Evolutionary conservation across 2,888 invertebrate genomes (phyloP).

Genomic region (Cerastoderma edule): DNA sequence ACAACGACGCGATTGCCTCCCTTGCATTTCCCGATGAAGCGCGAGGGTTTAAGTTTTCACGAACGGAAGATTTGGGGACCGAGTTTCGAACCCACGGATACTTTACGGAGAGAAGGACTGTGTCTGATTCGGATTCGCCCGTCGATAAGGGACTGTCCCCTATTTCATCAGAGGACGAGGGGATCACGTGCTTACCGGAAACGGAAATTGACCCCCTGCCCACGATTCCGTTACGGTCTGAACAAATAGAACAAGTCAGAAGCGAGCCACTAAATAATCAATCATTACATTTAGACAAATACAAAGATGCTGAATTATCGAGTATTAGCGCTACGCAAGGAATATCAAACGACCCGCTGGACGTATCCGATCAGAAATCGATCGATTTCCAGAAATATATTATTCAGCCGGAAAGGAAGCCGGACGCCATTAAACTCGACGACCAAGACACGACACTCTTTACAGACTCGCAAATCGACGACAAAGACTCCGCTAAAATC

Average conservation of each 20-base stretch:
- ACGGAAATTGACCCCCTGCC: no score
- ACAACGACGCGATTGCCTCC: slow-evolving; percentile 58
- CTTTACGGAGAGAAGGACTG: slow-evolving; percentile 59
- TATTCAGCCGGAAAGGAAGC: slow-evolving; percentile 47
- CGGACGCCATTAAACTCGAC: not conserved
- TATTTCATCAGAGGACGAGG: slow-evolving; percentile 57
- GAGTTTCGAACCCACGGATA: slow-evolving; percentile 57
- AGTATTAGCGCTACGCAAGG: no score
- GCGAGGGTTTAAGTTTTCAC: slow-evolving; percentile 61
- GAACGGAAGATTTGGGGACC: slow-evolving; percentile 62
- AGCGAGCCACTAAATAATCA: not conserved
- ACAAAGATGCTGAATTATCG: slow-evolving; percentile 19
- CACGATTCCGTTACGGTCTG: not conserved
- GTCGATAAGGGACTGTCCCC: slow-evolving; percentile 53
- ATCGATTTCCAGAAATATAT: slow-evolving; percentile 62
- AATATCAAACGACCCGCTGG: not conserved
- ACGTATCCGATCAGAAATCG: slow-evolving; percentile 4
- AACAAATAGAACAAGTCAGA: slow-evolving; percentile 1
- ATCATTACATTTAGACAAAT: not conserved
- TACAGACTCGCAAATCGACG: slow-evolving; percentile 18
- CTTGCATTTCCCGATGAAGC: slow-evolving; percentile 55
- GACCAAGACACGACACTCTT: not conserved
- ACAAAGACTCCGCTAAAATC: slow-evolving; percentile 31
- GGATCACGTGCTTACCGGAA: slow-evolving; percentile 15
- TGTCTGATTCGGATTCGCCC: slow-evolving; percentile 49